Percentiles rank a stretch among this genome's conserved stretches.
Conservation (phyloP, 2,797 vertebrate genomes). For the Poecilia gillii region DNA sequence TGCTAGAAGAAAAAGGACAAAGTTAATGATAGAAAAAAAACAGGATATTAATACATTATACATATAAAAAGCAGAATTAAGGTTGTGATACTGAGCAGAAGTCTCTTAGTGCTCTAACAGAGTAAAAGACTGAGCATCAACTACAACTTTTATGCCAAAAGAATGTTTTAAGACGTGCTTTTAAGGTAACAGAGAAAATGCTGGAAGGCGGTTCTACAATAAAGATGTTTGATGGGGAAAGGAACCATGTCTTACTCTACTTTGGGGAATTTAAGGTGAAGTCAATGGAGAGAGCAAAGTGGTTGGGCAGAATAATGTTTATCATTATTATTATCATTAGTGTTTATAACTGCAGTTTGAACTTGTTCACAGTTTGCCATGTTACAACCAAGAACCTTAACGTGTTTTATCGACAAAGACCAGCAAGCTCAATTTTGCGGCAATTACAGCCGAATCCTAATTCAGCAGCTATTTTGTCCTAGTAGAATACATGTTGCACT, state of each 20-base stretch:
- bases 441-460: neutral
- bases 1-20: slow-evolving; percentile 21
- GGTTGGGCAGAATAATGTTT: neutral
- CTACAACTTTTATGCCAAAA: neutral
- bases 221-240: neutral
- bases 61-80: neutral
- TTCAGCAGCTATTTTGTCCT: neutral
- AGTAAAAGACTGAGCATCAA: neutral
- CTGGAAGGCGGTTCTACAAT: neutral
- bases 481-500: neutral
- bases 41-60: neutral
- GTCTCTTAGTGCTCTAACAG: neutral
- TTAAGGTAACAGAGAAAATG: neutral
- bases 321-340: neutral
- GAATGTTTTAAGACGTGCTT: neutral
- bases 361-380: neutral
- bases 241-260: neutral
- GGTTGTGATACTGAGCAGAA: neutral
- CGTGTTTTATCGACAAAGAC: neutral
- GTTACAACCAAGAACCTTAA: neutral
- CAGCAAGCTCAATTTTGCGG: neutral
- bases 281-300: neutral
- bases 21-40: slow-evolving; percentile 13
- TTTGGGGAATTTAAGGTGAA: neutral
- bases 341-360: neutral